A percentile compares a stretch with the other conserved stretches of the same genome.
Conservation (phyloP, 1,140 invertebrate genomes). For the Aphis gossypii region DNA sequence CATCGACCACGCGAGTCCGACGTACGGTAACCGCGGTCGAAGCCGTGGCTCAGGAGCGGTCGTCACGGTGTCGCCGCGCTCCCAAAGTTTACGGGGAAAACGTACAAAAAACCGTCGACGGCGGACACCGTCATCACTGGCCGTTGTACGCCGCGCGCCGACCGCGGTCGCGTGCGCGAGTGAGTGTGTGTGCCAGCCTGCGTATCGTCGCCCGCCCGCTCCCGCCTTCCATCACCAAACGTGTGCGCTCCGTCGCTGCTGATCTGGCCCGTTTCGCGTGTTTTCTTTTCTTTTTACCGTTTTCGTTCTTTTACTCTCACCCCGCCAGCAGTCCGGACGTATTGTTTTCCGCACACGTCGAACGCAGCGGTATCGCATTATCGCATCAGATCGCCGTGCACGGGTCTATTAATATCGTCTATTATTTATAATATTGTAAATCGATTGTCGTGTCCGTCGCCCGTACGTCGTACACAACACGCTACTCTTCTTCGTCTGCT, state of each 20-base stretch:
- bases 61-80: not conserved
- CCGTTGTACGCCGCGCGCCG: not conserved
- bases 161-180: not conserved
- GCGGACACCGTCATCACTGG: not conserved
- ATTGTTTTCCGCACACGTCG: constrained; percentile 25
- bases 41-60: too few relatives aligned
- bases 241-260: constrained; percentile 9
- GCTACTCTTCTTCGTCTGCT: not conserved
- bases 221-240: not conserved
- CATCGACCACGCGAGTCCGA: not conserved
- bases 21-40: not conserved
- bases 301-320: constrained; percentile 37
- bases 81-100: not conserved
- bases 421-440: not conserved
- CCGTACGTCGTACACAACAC: too few relatives aligned
- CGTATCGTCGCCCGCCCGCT: not conserved
- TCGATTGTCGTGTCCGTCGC: not conserved
- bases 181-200: constrained; percentile 31
- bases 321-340: constrained; percentile 9
- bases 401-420: not conserved
- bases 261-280: constrained; percentile 37
- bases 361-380: not conserved
- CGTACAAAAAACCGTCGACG: not conserved
- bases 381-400: not conserved
- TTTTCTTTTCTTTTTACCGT: constrained; percentile 20